A percentile compares a stretch with the other conserved stretches of the same genome.
These are phyloP conservation scores for Sitta europaea DNA, from an alignment of 2,113 vertebrate genomes.

Conservation along the genomic window DNA sequence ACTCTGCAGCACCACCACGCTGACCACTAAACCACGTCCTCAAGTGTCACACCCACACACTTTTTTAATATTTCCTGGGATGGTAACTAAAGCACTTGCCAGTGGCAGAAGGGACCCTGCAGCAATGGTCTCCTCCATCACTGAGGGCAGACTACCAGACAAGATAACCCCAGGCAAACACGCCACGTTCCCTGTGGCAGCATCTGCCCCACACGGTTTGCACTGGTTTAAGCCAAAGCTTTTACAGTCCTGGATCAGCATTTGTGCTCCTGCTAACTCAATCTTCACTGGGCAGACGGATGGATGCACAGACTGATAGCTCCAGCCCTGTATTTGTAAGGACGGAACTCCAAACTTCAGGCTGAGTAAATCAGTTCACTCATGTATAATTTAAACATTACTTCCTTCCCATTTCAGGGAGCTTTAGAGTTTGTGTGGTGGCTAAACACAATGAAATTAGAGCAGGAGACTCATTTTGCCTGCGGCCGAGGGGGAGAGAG, in stretches of 20 bases:
- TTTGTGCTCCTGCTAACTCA: slow-evolving; percentile 27
- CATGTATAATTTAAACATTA: slow-evolving; percentile 51
- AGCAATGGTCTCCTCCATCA: neutral
- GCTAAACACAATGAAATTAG: slow-evolving; percentile 36
- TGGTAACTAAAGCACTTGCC: neutral
- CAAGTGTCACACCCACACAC: neutral
- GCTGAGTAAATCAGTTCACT: slow-evolving; percentile 36
- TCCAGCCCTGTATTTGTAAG: neutral
- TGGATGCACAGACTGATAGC: slow-evolving; percentile 17
- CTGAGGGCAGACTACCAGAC: neutral
- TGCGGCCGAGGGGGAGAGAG: rapidly evolving
- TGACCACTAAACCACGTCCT: neutral
- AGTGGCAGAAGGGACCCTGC: neutral
- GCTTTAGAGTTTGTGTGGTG: slow-evolving; percentile 4
- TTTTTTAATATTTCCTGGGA: too few species aligned
- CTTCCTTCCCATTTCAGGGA: slow-evolving; percentile 48
- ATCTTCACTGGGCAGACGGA: neutral
- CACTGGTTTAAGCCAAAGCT: slow-evolving; percentile 44
- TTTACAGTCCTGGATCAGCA: neutral
- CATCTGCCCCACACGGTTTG: neutral
- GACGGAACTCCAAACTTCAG: slow-evolving; percentile 1
- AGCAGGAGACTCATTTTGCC: slow-evolving; percentile 4
- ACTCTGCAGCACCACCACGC: neutral
- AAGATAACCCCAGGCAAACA: neutral
- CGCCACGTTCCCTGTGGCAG: rapidly evolving